Evolutionary conservation across 2,888 invertebrate genomes (phyloP), one percentile per base, ranked within the genome.

Genomic region (Gari tellinella): DNA sequence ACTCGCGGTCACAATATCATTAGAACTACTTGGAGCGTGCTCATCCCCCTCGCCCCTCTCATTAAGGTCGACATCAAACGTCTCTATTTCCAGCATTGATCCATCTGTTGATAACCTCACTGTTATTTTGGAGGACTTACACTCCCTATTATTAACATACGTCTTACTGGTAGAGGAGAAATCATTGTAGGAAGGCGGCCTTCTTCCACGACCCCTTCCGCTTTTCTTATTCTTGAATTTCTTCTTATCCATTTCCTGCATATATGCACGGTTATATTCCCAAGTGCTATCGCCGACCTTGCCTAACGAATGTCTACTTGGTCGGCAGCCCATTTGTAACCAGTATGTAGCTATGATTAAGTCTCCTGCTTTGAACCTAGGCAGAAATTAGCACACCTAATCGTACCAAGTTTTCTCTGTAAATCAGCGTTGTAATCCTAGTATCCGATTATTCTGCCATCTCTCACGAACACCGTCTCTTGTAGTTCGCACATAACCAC

Each of bases 21-120:
- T 31, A 31, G 31, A 31, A 31, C 31, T 31, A 10, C 10, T 10
- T 10, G 4, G 31, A 31, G 10, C 31, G 10, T 10, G 31, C 10
- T 31, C 31, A 31, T 10, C 10, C 31, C 5, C 10, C 31, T 56
- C 43, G 17, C 40, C 56, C n/a, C 56, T 41, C 10, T 26, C 61
- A n/a, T 61, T 51, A n/a, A 63, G 31, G 25, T 79, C 76, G 21
- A 81, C 78, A 21, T 84, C 85, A 51, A 74, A 84, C 53, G 78
- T 76, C 56, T 86, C 85, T 23, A 86, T 86, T 64, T 86, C 82
- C 38, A 86, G 57, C 43, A 77, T 84, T 23, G 85, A 86, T 0
- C 85, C 85, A 48, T 86, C 84, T 19, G 83, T 83, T 10, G 85
- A 86, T 15, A 86, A 69, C 4, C 85, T 72, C 12, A 86, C 68